Percentiles rank a stretch among this genome's conserved stretches.
Evolutionary conservation across 2,113 vertebrate genomes (phyloP).

Genomic region (Ciconia stormi): DNA sequence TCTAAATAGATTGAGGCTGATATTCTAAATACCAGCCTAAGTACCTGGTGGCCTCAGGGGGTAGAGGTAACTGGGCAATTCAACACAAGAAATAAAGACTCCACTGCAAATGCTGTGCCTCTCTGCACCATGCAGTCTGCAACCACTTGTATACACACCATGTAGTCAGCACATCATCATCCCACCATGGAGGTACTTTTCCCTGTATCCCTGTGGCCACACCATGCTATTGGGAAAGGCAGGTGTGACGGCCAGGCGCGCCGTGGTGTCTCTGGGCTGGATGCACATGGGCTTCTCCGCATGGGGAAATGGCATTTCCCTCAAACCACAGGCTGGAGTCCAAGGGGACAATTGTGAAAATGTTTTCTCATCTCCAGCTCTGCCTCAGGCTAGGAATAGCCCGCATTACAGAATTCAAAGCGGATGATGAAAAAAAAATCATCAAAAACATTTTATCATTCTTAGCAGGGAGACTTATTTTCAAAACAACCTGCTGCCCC

Average conservation of each 20-base stretch:
- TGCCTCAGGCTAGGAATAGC: not conserved
- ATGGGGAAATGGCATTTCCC: not conserved
- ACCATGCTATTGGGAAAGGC: accelerated
- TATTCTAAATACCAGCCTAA: not conserved
- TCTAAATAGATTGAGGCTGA: too few relatives aligned
- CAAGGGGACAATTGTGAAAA: not conserved
- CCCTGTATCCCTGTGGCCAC: not conserved
- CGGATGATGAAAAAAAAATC: not conserved
- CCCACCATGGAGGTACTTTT: not conserved
- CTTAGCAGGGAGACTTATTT: not conserved
- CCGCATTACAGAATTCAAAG: not conserved
- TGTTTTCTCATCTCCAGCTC: not conserved
- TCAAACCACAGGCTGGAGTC: not conserved
- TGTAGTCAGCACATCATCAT: not conserved
- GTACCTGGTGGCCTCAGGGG: not conserved
- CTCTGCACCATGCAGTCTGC: not conserved
- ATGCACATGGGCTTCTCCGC: accelerated
- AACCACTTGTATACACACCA: not conserved
- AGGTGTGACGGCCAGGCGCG: accelerated
- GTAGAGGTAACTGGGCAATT: not conserved
- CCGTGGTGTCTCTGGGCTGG: not conserved
- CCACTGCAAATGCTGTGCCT: not conserved
- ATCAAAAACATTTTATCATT: not conserved
- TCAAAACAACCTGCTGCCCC: not conserved
- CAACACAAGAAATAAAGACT: not conserved